Base-by-base conservation (phyloP, 1,140 invertebrate species). In the Mercenaria mercenaria region DNA sequence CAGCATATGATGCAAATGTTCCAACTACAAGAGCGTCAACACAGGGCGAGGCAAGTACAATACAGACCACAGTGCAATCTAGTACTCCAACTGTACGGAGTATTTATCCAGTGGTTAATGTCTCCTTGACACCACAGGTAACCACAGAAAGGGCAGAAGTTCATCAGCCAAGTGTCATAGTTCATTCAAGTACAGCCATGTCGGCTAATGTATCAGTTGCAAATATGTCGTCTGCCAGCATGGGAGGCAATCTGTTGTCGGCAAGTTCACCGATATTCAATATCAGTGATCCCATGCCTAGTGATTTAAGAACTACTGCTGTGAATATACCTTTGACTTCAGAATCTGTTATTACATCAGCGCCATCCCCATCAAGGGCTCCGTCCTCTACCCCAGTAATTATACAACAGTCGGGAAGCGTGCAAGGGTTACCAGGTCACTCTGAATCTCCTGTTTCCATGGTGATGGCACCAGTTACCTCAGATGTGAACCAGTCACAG, bases 81-180 rank as follows among this genome's bases (percentile, higher is more conserved):
- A 11, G 26, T 32, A 15, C 26, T 32, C 15, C 74, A 32, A 26
- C 82, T 18, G 41, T 39, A 11, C n/a, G 67, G 26, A 64, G 64
- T 32, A 37, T 6, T 67, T 43, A 64, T 41, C 15, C 59, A n/a
- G 23, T 4, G 2, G 23, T 43, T 8, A 72, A 13, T 26, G 18
- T n/a, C 8, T 67, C 67, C 6, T 20, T 32, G 20, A 34, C 50
- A 34, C 74, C 79, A 39, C 56, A 52, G 26, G 59, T 80, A 29
- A 41, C 18, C 26, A 23, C 64, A 61, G 90, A 83, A 50, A 47
- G 67, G 32, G 72, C 50, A 23, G 92, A 92, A 81, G 50, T 84
- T 47, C 90, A 93, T 32, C 93, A 95, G 84, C 88, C 94, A 3
- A 95, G 94, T 91, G 94, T 95, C 10, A 95, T 95, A 23, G 94